phyloP scores from a whole-genome alignment of 1,140 invertebrate species.

The Sipha flava region DNA sequence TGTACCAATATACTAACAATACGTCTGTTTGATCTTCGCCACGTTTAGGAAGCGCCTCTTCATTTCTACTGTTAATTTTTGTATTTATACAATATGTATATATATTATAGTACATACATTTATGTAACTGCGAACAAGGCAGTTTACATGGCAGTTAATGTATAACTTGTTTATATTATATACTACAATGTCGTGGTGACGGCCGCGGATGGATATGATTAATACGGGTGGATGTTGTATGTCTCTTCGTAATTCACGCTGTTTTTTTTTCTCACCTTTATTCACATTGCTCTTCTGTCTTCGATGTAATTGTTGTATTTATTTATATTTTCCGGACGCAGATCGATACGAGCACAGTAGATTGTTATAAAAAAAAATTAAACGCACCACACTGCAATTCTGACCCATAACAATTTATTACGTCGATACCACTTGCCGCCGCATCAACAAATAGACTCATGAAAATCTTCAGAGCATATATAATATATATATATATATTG shows the following conservation, averaged over 20 bases:
- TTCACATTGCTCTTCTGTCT: neutral
- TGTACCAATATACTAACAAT: neutral
- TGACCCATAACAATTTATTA: neutral
- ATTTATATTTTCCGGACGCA: neutral
- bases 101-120: too few relatives aligned
- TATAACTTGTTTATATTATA: too few relatives aligned
- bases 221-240: neutral
- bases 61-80: too few relatives aligned
- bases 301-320: neutral
- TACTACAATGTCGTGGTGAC: too few relatives aligned
- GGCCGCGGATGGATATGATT: neutral
- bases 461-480: too few relatives aligned
- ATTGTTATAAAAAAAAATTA: neutral
- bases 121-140: neutral
- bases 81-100: too few relatives aligned
- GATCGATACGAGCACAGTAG: neutral
- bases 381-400: neutral
- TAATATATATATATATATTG: too few relatives aligned
- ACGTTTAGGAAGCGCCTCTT: neutral
- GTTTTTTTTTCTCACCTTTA: neutral
- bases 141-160: too few relatives aligned
- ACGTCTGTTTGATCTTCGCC: neutral
- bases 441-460: too few relatives aligned
- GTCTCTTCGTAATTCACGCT: neutral
- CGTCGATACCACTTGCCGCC: too few relatives aligned